Base-by-base conservation (phyloP, 2,888 invertebrate species). In the Pheosia tremula region DNA sequence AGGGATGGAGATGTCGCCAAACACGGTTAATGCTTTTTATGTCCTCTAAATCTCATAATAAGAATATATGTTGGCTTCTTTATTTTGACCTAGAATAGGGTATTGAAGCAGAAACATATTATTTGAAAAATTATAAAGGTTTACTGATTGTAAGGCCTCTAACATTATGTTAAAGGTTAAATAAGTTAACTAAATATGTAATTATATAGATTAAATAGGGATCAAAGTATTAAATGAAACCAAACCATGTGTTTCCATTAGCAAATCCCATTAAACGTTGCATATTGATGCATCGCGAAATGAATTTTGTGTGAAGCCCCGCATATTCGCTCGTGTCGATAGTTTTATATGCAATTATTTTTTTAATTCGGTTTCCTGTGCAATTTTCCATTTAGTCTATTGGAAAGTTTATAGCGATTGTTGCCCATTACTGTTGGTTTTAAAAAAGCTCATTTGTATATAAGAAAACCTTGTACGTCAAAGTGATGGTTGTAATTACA, bases 11-110 rank as follows among this genome's bases (percentile, higher is more conserved):
- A 37, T 37, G 37, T 53, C 37, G 50, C 24, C 24, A 39, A 24
- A 58, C 52, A 58, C 57, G 69, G 69, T 70, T 77, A 72, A 77
- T 77, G 70, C 68, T 68, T 75, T 69, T 75, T 70, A 72, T 64
- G 70, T 68, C 62, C 67, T 70, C 67, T 68, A 70, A 70, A 75
- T 74, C 77, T 65, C 59, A 62, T 65, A 47, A 55, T 53, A 57
- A 66, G 64, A 8, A 50, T 50, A 77, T 67, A 56, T 57, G 50
- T 63, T 58, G n/a, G n/a, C 49, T 43, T 61, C 57, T 64, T 59
- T 61, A 50, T 24, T 50, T 50, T 50, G 50, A 7, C 11, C 5
- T 4, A 1, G 2, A 4, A 3, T n/a, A 47, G 47, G 47, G 47
- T n/a, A n/a, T n/a, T 11, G 47, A n/a, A 47, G 47, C 47, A 47